Evolutionary conservation across 2,888 invertebrate genomes (phyloP).

Genomic region (Seira sanloemensis): DNA sequence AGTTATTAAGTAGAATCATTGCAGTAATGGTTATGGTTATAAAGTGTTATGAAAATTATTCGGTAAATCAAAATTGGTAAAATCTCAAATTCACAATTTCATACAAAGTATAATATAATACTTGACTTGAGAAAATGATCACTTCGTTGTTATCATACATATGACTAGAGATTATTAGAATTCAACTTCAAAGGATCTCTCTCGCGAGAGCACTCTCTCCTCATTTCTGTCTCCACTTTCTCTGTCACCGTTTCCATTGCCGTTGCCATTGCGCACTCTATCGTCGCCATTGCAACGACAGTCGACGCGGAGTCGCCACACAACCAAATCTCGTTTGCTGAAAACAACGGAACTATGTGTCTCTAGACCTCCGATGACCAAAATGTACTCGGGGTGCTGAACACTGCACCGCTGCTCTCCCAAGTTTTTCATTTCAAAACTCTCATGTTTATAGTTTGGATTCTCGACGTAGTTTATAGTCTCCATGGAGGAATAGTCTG

Average conservation of each 20-base stretch:
- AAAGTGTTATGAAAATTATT: neutral
- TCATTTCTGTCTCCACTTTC: neutral
- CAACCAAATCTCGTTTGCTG: constrained; percentile 62
- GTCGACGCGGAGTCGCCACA: constrained; percentile 70
- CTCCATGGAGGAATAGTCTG: constrained; percentile 68
- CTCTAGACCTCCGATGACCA: constrained; percentile 70
- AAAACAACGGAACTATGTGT: constrained; percentile 59
- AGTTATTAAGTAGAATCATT: too few relatives aligned
- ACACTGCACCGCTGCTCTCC: constrained; percentile 24
- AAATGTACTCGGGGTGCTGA: constrained; percentile 68
- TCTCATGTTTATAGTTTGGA: constrained; percentile 53
- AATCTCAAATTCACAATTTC: constrained; percentile 1
- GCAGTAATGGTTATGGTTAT: too few relatives aligned
- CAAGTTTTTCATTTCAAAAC: constrained; percentile 49
- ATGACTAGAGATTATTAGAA: constrained; percentile 22
- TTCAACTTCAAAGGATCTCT: constrained; percentile 37
- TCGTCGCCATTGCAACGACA: constrained; percentile 29
- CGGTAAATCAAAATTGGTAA: neutral
- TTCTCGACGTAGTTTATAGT: constrained; percentile 64
- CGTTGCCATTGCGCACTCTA: neutral
- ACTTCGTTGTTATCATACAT: neutral
- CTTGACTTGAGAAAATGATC: constrained; percentile 2
- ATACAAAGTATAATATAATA: neutral
- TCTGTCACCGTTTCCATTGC: neutral
- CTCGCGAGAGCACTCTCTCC: neutral